Evolutionary conservation across 2,113 vertebrate genomes (phyloP), one percentile per base, ranked within the genome.

Genomic region (Corvus moneduloides): DNA sequence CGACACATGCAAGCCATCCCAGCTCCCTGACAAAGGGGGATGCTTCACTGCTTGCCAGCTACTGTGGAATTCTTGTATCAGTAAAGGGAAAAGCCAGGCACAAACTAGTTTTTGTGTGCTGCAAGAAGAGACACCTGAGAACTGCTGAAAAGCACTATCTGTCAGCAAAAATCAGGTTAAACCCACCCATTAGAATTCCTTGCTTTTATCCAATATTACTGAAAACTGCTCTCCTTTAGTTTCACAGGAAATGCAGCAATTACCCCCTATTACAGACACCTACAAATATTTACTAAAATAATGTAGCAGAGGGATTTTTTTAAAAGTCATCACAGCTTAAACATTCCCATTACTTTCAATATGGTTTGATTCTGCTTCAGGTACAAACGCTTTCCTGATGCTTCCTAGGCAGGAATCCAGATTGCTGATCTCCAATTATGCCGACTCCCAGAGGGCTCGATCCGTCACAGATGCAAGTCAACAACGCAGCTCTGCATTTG

Each of bases 221-320:
- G 62, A 93, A 81, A 92, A 92, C 84, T 83, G 62, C 35, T 88
- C 63, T 75, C 32, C 43, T 79, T 85, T 74, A 64, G 44, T 89
- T 89, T 72, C 69, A 92, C 93, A 91, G 89, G 54, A 95, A 94
- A 86, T 12, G 73, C 69, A 81, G 52, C 17, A n/a, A 97, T 93
- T 94, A 78, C 21, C 16, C 67, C 51, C 68, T 84, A 81, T 84
- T 89, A 92, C 49, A 87, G 72, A 91, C 69, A 94, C 71, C 87
- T 93, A 94, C 69, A 94, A 96, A 96, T 94, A 96, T 96, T 96
- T 97, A 94, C 87, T 64, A 72, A 91, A 94, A 93, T 68, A 87
- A 87, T 8, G 58, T 48, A 91, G 68, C 83, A 78, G 76, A 71
- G 52, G 9, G 4, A 35, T 44, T 82, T 94, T 90, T 88, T 3